Evolutionary conservation across 2,888 invertebrate species (phyloP).

Genomic region (Clunio marinus): DNA sequence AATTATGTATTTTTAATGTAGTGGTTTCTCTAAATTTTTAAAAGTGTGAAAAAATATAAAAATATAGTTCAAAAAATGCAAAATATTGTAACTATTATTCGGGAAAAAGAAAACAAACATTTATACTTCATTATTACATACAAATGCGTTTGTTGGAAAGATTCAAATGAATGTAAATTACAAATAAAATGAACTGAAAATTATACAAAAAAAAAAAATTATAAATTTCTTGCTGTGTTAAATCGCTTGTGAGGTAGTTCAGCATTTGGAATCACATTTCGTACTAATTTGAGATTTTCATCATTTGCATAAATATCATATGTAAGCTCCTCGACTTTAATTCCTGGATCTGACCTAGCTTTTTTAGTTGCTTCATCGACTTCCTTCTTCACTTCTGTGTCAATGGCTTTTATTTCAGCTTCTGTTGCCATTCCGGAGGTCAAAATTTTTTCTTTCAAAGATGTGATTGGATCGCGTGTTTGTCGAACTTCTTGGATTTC

Average conservation of each 20-base stretch:
- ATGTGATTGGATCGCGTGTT: slow-evolving; percentile 88
- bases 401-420: slow-evolving; percentile 87
- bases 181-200: too few relatives aligned
- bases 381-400: slow-evolving; percentile 68
- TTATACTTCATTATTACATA: too few relatives aligned
- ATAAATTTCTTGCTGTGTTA: slow-evolving; percentile 40
- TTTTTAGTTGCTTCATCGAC: slow-evolving; percentile 75
- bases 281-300: slow-evolving; percentile 56
- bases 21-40: too few relatives aligned
- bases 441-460: slow-evolving; percentile 84
- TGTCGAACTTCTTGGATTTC: slow-evolving; percentile 91
- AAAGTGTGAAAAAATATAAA: too few relatives aligned
- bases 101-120: too few relatives aligned
- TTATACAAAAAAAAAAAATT: too few relatives aligned
- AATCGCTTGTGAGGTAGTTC: slow-evolving; percentile 40
- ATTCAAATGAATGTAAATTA: too few relatives aligned
- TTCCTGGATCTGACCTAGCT: slow-evolving; percentile 68
- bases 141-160: too few relatives aligned
- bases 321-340: slow-evolving; percentile 65
- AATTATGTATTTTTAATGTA: too few relatives aligned
- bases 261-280: slow-evolving; percentile 50
- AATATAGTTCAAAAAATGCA: too few relatives aligned
- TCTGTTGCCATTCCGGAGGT: slow-evolving; percentile 65
- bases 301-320: slow-evolving; percentile 62
- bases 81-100: too few relatives aligned